A percentile compares a stretch with the other conserved stretches of the same genome.
Evolutionary conservation across 1,140 invertebrate species (phyloP).

Genomic region (Scylla paramamosain): DNA sequence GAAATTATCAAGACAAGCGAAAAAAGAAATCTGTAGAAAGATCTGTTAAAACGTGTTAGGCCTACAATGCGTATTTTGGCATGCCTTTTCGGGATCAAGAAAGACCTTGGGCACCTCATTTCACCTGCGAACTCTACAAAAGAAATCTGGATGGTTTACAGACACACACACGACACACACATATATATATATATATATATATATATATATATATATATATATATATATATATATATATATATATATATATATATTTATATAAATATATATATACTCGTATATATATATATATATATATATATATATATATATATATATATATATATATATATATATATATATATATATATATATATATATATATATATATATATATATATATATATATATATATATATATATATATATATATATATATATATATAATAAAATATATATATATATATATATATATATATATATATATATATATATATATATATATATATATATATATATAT

Average conservation of each 20-base stretch:
- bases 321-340: not conserved
- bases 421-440: constrained; percentile 7
- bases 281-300: not conserved
- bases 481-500: not conserved
- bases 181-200: not conserved
- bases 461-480: not conserved
- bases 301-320: not conserved
- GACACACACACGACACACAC: not conserved
- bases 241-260: not conserved
- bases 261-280: not conserved
- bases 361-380: too few relatives aligned
- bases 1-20: constrained; percentile 29
- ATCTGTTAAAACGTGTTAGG: constrained; percentile 16
- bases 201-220: constrained; percentile 31
- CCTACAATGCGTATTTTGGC: constrained; percentile 43
- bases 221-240: not conserved
- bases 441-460: constrained; percentile 30
- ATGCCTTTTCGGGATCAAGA: constrained; percentile 52
- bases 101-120: constrained; percentile 37
- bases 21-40: not conserved
- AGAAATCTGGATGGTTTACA: not conserved
- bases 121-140: constrained; percentile 46
- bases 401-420: too few relatives aligned
- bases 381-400: too few relatives aligned
- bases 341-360: too few relatives aligned